Evolutionary conservation across 2,797 vertebrate genomes (phyloP), one percentile per base, ranked within the genome.

Genomic region (Hypotaenidia philippensis): DNA sequence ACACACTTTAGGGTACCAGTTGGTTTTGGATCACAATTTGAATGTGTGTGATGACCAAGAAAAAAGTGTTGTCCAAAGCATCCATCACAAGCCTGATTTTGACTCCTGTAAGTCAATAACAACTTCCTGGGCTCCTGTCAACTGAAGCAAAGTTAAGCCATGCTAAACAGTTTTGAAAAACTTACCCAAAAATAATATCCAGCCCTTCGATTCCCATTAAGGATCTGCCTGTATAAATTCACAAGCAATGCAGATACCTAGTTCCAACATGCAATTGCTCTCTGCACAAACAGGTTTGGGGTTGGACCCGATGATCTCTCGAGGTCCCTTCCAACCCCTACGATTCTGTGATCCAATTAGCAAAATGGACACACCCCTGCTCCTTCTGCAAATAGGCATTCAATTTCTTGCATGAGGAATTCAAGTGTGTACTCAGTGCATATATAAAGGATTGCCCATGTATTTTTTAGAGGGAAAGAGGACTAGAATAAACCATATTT

Each of bases 111-210:
- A 86, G 69, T 94, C 93, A 91, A 69, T 95, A 91, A 92, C 9
- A 52, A 92, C 83, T 94, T 95, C 79, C 65, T 96, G 87, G 81
- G 75, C 75, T 87, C 87, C 65, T 94, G 57, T 96, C 90, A 95
- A 85, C 80, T 57, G 90, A 89, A 92, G 81, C 45, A 75, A 91
- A 91, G 57, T 87, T 87, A 94, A 94, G 57, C 57, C 79, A 49
- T 53, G 47, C 36, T 91, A 94, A 96, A 83, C 50, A 36, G 57
- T 69, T 93, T 59, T 61, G 32, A 56, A 96, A 92, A 92, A 85
- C 53, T 77, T 65, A 52, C 72, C 26, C 72, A 52, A 89, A 92
- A 85, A 40, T 89, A 50, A 64, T 50, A 55, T 27, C 41, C 61
- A 71, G 50, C 5, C 21, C 47, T 76, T 81, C 65, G 78, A 8